Percentiles rank a stretch among this genome's conserved stretches.
Conservation (phyloP, 2,113 vertebrate genomes). For the Istiophorus platypterus region DNA sequence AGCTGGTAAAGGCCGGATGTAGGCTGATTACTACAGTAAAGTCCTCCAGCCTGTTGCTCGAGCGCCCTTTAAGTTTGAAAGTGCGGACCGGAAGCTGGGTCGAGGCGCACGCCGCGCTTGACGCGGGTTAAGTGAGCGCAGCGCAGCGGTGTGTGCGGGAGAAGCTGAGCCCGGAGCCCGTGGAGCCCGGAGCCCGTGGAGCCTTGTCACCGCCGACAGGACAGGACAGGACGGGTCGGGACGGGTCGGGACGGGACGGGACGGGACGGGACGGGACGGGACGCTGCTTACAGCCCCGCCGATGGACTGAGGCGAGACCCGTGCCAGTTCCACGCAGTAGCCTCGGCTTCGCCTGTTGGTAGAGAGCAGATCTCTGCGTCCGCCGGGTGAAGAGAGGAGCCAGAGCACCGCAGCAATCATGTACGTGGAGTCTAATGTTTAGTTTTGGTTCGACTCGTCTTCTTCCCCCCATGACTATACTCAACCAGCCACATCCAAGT, state of each 20-base stretch:
- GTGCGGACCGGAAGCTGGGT: background rate
- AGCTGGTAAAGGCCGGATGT: background rate
- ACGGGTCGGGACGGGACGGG: too few species aligned
- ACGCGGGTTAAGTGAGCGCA: background rate
- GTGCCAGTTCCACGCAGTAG: background rate
- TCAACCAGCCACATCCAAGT: too few species aligned
- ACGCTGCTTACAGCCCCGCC: background rate
- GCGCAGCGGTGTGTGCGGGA: constrained; percentile 2
- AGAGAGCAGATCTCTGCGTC: constrained; percentile 20
- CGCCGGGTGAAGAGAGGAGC: constrained; percentile 31
- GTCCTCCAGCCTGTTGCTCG: background rate
- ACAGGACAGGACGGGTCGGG: too few species aligned
- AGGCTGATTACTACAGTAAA: background rate
- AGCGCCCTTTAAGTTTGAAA: background rate
- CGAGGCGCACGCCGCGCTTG: fast-evolving
- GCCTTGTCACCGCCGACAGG: too few species aligned
- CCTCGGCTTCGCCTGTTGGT: background rate
- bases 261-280: too few species aligned
- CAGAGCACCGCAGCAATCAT: constrained; percentile 36
- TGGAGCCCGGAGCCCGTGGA: too few species aligned
- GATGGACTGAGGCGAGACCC: constrained; percentile 18
- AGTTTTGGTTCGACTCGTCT: too few species aligned
- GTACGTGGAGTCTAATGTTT: constrained; percentile 24
- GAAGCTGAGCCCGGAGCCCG: too few species aligned
- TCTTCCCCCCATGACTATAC: too few species aligned